Evolutionary conservation across 2,888 invertebrate species (phyloP).

Genomic region (Crepidodera aurea): DNA sequence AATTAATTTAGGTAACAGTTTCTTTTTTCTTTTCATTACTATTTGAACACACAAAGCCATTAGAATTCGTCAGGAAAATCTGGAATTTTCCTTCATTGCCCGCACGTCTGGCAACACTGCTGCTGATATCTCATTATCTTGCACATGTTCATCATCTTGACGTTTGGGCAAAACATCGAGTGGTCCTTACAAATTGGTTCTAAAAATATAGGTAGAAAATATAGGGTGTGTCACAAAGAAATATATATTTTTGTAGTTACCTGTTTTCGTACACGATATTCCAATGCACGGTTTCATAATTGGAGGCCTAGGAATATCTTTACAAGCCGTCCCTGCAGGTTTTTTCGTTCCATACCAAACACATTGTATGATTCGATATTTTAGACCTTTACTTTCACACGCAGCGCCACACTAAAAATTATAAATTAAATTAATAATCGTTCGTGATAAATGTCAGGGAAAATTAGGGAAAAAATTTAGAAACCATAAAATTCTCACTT

Average conservation of each 20-base stretch:
- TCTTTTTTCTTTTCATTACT: not conserved
- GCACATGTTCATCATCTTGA: slow-evolving; percentile 88
- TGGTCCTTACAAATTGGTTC: slow-evolving; percentile 79
- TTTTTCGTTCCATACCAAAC: slow-evolving; percentile 89
- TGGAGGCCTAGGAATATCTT: slow-evolving; percentile 76
- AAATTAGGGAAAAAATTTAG: no score
- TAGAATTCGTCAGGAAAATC: not conserved
- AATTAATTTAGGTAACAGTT: slow-evolving; percentile 21
- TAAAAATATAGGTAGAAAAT: slow-evolving; percentile 50
- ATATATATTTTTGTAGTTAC: slow-evolving; percentile 26
- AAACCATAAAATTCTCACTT: no score
- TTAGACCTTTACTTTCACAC: slow-evolving; percentile 84
- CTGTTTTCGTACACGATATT: slow-evolving; percentile 66
- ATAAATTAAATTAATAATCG: no score
- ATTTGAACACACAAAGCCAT: slow-evolving; percentile 8
- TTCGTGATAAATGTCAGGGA: no score
- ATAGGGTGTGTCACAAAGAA: not conserved
- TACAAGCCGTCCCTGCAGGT: slow-evolving; percentile 87
- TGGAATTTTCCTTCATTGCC: slow-evolving; percentile 30
- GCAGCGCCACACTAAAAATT: slow-evolving; percentile 79
- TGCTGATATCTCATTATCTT: slow-evolving; percentile 81
- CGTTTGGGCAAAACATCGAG: slow-evolving; percentile 87
- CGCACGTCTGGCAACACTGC: slow-evolving; percentile 89
- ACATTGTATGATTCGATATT: slow-evolving; percentile 89
- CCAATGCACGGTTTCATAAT: slow-evolving; percentile 82